phyloP scores from a whole-genome alignment of 2,888 invertebrate species.

The Sinhomidia bicolor region DNA sequence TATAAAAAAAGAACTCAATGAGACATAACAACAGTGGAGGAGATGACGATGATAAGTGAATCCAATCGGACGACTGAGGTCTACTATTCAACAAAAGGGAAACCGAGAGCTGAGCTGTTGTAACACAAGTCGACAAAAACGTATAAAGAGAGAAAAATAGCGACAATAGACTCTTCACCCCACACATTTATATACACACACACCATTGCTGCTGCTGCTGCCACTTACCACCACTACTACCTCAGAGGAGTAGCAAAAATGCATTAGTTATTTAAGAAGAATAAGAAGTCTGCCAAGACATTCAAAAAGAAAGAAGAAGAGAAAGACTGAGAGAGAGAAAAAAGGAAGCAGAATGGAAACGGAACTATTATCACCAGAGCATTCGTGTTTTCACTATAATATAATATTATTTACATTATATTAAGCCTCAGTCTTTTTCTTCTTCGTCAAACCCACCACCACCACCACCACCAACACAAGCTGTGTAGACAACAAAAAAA shows the following conservation, averaged over 20 bases:
- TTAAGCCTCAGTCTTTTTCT: background rate
- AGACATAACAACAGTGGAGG: slow-evolving; percentile 36
- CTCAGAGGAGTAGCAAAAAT: background rate
- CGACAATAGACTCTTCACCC: slow-evolving; percentile 55
- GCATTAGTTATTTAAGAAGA: slow-evolving; percentile 66
- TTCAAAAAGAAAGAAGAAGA: slow-evolving; percentile 43
- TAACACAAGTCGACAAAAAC: slow-evolving; percentile 32
- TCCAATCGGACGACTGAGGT: slow-evolving; percentile 66
- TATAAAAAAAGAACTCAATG: slow-evolving; percentile 35
- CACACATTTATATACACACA: background rate
- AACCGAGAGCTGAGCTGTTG: slow-evolving; percentile 23
- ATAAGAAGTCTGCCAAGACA: slow-evolving; percentile 62
- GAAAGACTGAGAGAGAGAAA: slow-evolving; percentile 6
- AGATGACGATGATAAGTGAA: slow-evolving; percentile 70
- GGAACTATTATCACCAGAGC: slow-evolving; percentile 65
- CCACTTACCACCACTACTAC: slow-evolving; percentile 34
- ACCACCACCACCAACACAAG: slow-evolving; percentile 37
- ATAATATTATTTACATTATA: no score
- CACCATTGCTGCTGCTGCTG: slow-evolving; percentile 7
- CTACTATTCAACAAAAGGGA: slow-evolving; percentile 37
- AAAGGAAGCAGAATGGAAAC: slow-evolving; percentile 58
- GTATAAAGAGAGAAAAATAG: slow-evolving; percentile 43
- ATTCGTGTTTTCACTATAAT: slow-evolving; percentile 51
- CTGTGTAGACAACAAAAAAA: slow-evolving; percentile 10
- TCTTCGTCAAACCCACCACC: background rate